Conservation (phyloP, 2,113 vertebrate genomes). For the Antigone vipio region DNA sequence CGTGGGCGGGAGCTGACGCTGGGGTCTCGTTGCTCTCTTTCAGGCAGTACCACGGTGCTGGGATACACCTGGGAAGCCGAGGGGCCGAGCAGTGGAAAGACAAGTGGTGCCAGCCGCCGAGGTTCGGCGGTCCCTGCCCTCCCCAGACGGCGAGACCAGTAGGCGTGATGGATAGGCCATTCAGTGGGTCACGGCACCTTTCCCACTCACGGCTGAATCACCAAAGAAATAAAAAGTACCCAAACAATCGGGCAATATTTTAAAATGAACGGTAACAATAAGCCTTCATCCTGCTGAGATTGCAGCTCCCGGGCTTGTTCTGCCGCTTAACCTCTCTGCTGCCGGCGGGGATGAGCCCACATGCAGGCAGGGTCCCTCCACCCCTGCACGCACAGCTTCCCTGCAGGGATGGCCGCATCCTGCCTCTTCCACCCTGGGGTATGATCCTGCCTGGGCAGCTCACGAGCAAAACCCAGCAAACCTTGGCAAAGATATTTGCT, state of each 20-base stretch:
- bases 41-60: rapidly evolving
- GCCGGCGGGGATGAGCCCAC: neutral
- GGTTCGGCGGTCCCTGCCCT: neutral
- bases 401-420: neutral
- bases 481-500: neutral
- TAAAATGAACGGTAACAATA: neutral
- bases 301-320: neutral
- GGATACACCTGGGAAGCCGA: neutral
- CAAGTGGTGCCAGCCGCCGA: neutral
- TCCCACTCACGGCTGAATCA: neutral
- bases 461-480: neutral
- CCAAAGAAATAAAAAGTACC: neutral
- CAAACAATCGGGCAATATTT: conserved; percentile 25
- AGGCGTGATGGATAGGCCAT: neutral
- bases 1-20: neutral
- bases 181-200: neutral
- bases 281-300: neutral
- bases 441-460: neutral
- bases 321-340: neutral
- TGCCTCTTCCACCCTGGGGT: neutral
- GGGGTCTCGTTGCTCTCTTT: neutral
- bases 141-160: rapidly evolving
- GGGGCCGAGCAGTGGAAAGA: neutral
- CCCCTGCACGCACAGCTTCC: neutral
- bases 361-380: neutral